These are phyloP conservation scores for Tachuris rubrigastra DNA, from an alignment of 2,113 vertebrate species.

Conservation along the genomic window DNA sequence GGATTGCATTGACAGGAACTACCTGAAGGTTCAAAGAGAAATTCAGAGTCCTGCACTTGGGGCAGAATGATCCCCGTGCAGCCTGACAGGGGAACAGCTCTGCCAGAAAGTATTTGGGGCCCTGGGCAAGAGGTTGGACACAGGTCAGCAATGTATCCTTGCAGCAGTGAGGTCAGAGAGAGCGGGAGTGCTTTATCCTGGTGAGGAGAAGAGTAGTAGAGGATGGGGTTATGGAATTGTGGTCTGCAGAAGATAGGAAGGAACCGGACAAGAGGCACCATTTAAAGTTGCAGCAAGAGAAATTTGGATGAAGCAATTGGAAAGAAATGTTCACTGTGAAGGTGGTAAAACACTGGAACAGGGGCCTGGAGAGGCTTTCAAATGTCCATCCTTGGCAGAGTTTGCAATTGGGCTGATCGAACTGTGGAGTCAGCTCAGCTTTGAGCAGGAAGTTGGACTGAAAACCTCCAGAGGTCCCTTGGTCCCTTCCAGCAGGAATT, in stretches of 20 bases:
- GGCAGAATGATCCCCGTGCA: neutral
- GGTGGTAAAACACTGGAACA: neutral
- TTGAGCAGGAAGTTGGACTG: neutral
- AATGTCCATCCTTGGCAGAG: neutral
- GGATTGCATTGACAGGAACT: neutral
- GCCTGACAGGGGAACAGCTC: neutral
- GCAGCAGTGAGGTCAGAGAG: neutral
- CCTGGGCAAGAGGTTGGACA: neutral
- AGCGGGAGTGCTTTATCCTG: neutral
- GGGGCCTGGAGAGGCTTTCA: neutral
- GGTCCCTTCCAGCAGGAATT: neutral
- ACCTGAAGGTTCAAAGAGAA: neutral
- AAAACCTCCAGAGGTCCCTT: neutral
- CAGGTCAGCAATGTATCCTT: neutral
- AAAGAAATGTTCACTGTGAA: neutral
- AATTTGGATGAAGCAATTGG: neutral
- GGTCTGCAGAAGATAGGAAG: neutral
- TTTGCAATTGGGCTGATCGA: neutral
- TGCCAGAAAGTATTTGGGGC: neutral
- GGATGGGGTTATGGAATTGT: neutral
- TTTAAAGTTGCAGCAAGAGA: neutral
- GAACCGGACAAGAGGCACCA: neutral
- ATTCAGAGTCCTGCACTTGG: neutral
- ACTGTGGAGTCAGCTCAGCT: neutral
- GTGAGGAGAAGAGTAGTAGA: neutral